Percentiles rank a stretch among this genome's conserved stretches.
Evolutionary conservation across 1,140 invertebrate genomes (phyloP).

Genomic region (Drosophila prosaltans): DNA sequence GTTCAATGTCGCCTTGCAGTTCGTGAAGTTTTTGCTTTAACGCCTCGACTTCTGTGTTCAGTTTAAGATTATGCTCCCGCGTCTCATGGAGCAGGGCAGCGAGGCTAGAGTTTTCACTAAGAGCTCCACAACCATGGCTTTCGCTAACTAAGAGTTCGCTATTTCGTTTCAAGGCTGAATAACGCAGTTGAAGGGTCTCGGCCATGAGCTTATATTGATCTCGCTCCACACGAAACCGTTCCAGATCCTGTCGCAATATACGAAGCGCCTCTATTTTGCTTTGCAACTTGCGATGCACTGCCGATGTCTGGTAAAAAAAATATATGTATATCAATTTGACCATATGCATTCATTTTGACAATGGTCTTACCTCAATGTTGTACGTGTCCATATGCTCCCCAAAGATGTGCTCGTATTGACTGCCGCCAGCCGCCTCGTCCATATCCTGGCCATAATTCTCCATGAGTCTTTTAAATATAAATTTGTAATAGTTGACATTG

Average conservation of each 20-base stretch:
- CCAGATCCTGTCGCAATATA: constrained; percentile 90
- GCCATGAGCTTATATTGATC: constrained; percentile 93
- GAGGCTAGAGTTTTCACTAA: constrained; percentile 71
- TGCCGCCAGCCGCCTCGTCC: constrained; percentile 35
- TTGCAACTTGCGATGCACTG: constrained; percentile 88
- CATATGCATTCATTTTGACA: not conserved
- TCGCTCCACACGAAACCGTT: constrained; percentile 90
- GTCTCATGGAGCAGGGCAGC: constrained; percentile 85
- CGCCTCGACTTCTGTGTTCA: constrained; percentile 88
- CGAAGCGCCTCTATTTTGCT: constrained; percentile 91
- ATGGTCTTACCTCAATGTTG: constrained; percentile 64
- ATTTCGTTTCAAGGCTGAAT: constrained; percentile 84
- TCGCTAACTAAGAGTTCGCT: constrained; percentile 54
- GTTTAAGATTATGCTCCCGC: constrained; percentile 87
- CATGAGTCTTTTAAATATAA: constrained; percentile 40
- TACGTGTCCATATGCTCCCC: constrained; percentile 71
- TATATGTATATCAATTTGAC: not conserved
- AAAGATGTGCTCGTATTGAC: constrained; percentile 19
- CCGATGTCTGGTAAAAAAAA: constrained; percentile 83
- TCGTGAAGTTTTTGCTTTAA: constrained; percentile 89
- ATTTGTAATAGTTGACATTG: constrained; percentile 59
- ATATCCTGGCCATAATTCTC: constrained; percentile 60
- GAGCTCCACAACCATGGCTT: constrained; percentile 39
- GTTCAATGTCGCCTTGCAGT: constrained; percentile 89
- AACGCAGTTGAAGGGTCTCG: constrained; percentile 89